Conservation (phyloP, 1,140 invertebrate species). For the Dinoponera quadriceps region DNA sequence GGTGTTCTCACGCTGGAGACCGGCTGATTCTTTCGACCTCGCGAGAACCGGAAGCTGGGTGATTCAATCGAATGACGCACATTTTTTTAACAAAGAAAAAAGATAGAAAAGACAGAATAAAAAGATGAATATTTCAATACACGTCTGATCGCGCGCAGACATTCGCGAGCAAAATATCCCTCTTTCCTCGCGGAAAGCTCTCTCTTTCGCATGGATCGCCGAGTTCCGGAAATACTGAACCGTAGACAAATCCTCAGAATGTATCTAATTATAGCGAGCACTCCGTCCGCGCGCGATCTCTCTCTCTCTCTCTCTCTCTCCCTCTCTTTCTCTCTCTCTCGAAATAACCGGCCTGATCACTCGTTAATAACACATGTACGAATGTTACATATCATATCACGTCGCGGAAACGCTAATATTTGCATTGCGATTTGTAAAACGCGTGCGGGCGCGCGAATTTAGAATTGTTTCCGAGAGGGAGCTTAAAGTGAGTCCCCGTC, state of each 20-base stretch:
- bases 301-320: neutral
- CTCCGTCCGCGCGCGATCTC: neutral
- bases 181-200: neutral
- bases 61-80: neutral
- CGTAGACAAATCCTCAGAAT: constrained; percentile 3
- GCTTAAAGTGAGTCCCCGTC: neutral
- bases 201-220: neutral
- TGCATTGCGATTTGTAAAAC: constrained; percentile 23
- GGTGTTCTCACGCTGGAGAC: neutral
- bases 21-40: constrained; percentile 25
- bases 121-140: neutral
- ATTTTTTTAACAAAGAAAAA: neutral
- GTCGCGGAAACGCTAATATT: constrained; percentile 12
- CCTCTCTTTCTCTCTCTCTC: neutral
- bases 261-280: constrained; percentile 30
- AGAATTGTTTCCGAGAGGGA: neutral
- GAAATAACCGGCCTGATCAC: neutral
- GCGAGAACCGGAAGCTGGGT: neutral
- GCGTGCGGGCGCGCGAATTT: neutral
- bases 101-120: neutral
- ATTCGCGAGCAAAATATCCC: neutral
- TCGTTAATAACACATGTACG: constrained; percentile 30
- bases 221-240: neutral
- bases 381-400: constrained; percentile 27
- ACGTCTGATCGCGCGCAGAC: neutral